Percentiles rank a stretch among this genome's conserved stretches.
These are phyloP conservation scores for Nesidiocoris tenuis DNA, from an alignment of 2,888 invertebrate species.

Conservation along the genomic window DNA sequence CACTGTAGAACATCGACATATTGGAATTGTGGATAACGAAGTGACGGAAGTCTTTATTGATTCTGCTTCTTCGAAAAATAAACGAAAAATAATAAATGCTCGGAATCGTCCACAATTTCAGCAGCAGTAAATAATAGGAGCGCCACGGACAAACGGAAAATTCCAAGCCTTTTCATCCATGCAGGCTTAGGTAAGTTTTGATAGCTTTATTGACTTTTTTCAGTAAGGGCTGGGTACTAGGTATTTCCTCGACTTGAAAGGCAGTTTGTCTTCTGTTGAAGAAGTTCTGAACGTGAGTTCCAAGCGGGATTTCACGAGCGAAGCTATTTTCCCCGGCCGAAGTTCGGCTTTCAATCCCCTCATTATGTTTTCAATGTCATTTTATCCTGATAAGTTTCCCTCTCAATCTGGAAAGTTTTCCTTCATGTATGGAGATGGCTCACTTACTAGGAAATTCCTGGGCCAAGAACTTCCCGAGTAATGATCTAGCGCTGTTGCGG, in stretches of 20 bases:
- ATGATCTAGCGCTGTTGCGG: not conserved
- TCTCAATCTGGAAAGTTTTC: not conserved
- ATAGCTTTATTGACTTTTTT: not conserved
- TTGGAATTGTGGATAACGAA: too few species aligned
- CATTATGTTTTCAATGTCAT: not conserved
- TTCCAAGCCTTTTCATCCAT: too few species aligned
- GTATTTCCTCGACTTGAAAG: not conserved
- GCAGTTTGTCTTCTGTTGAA: not conserved
- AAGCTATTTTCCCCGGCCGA: not conserved
- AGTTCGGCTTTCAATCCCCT: not conserved
- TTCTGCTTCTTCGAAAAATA: too few species aligned
- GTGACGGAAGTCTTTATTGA: too few species aligned
- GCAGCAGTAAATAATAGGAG: too few species aligned
- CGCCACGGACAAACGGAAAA: too few species aligned
- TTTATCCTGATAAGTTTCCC: not conserved
- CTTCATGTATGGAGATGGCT: not conserved
- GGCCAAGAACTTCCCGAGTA: not conserved
- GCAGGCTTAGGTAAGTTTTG: not conserved
- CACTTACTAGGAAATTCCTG: not conserved
- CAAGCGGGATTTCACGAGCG: not conserved
- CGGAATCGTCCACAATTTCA: too few species aligned
- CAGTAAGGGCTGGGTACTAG: not conserved
- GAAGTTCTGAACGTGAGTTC: not conserved
- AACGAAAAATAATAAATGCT: too few species aligned
- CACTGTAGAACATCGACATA: too few species aligned